These are phyloP conservation scores for Riptortus pedestris DNA, from an alignment of 1,140 invertebrate genomes.

Conservation along the genomic window DNA sequence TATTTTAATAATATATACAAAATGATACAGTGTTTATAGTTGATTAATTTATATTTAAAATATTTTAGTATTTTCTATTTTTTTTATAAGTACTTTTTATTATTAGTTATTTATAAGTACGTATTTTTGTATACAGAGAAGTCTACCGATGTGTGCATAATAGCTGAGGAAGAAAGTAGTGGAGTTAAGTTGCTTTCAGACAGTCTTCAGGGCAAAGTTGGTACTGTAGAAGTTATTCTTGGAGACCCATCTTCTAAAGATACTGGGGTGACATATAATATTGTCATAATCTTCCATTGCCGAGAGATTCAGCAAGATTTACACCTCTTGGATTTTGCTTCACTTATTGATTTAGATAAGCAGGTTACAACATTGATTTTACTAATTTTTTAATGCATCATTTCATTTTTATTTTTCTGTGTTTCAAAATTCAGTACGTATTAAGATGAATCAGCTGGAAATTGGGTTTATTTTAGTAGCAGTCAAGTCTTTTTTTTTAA, in stretches of 20 bases:
- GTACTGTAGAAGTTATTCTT: conserved; percentile 24
- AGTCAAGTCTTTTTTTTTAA: too few relatives aligned
- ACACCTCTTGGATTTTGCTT: conserved; percentile 32
- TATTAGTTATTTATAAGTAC: neutral
- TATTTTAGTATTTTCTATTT: too few relatives aligned
- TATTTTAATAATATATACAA: too few relatives aligned
- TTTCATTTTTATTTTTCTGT: too few relatives aligned
- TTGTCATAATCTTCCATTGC: conserved; percentile 31
- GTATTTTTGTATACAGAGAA: conserved; percentile 24
- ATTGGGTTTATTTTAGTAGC: too few relatives aligned
- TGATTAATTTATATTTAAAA: too few relatives aligned
- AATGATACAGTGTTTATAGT: too few relatives aligned
- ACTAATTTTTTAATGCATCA: conserved; percentile 2
- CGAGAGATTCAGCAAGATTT: conserved; percentile 32
- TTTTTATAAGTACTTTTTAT: too few relatives aligned
- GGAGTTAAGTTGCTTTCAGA: conserved; percentile 23
- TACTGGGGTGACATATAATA: conserved; percentile 29
- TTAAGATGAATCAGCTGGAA: too few relatives aligned
- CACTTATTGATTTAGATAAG: conserved; percentile 31
- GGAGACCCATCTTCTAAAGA: conserved; percentile 3
- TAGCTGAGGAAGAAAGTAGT: conserved; percentile 28
- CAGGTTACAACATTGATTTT: conserved; percentile 25
- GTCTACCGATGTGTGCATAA: conserved; percentile 31
- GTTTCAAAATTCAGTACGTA: too few relatives aligned
- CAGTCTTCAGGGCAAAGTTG: conserved; percentile 23